Evolutionary conservation across 2,888 invertebrate species (phyloP), one percentile per base, ranked within the genome.

Genomic region (Drosophila imparisetae): DNA sequence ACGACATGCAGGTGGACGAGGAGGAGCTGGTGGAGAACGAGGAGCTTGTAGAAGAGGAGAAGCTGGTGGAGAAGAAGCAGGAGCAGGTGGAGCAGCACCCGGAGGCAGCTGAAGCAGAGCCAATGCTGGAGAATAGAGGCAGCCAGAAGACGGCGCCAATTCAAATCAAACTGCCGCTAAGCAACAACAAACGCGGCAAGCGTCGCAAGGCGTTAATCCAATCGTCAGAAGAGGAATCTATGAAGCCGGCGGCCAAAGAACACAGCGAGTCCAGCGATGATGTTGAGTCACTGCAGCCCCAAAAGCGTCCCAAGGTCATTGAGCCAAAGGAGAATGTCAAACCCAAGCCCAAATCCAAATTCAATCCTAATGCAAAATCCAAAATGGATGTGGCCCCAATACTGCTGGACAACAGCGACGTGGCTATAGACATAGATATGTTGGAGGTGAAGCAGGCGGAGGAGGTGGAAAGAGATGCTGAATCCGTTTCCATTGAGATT

Each of bases 141-240:
- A 52, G 2, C 15, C 68, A 27, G 27, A 36, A 36, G 24, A 0
- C 0, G 11, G 5, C 58, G 8, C 73, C 57, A 21, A 71, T 92
- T 30, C 89, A 89, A 80, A 92, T 91, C n/a, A 92, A 92, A 64
- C 65, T 92, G 55, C 92, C 92, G 7, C 30, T 91, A 40, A 80
- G 73, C 59, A 86, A 79, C 48, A 92, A 45, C 45, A 45, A 89
- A 64, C 89, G 87, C 7, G 71, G 80, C 34, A 91, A 91, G 60
- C 88, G 89, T 0, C 79, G 86, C 27, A 92, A 92, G 63, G 81
- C 85, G 0, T 3, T 68, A 0, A 74, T 57, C 29, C 79, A 77
- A 4, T 7, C 45, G 0, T 45, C 15, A 18, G 15, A 4, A 8
- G 8, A 15, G 24, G 63, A 75, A 11, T 29, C 54, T 3, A 13